phyloP scores from a whole-genome alignment of 2,113 vertebrate species.

The Oryzias celebensis region DNA sequence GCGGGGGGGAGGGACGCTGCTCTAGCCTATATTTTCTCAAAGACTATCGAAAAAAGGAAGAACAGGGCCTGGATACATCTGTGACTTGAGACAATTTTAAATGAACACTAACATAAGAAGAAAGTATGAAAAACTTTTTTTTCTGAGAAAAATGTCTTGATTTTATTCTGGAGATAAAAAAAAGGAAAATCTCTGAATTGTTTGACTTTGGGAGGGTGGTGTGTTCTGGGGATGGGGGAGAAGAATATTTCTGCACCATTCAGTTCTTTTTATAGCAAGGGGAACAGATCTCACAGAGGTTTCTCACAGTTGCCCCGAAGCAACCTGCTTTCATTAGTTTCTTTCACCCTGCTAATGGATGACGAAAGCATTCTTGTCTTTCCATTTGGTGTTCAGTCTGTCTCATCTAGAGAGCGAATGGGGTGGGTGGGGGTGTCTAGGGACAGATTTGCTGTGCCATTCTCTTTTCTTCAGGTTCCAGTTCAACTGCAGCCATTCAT shows the following conservation, averaged over 20 bases:
- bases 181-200: constrained; percentile 74
- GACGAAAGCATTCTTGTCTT: constrained; percentile 47
- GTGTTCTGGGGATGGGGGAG: constrained; percentile 32
- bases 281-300: constrained; percentile 60
- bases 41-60: constrained; percentile 76
- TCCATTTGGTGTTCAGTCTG: constrained; percentile 19
- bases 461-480: constrained; percentile 54
- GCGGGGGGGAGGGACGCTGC: constrained; percentile 61
- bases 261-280: constrained; percentile 76
- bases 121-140: constrained; percentile 57
- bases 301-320: constrained; percentile 59
- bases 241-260: constrained; percentile 78
- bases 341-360: constrained; percentile 57
- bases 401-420: constrained; percentile 30
- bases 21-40: constrained; percentile 89
- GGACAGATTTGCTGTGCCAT: constrained; percentile 63
- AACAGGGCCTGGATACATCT: constrained; percentile 63
- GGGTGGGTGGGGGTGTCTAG: neutral
- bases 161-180: constrained; percentile 74
- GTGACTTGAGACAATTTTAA: constrained; percentile 70
- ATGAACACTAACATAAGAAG: constrained; percentile 51
- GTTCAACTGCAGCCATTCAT: constrained; percentile 41
- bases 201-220: constrained; percentile 63
- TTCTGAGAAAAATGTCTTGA: constrained; percentile 78
- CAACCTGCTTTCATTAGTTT: constrained; percentile 51